phyloP scores from a whole-genome alignment of 1,140 invertebrate species.

The Anoplolepis gracilipes region DNA sequence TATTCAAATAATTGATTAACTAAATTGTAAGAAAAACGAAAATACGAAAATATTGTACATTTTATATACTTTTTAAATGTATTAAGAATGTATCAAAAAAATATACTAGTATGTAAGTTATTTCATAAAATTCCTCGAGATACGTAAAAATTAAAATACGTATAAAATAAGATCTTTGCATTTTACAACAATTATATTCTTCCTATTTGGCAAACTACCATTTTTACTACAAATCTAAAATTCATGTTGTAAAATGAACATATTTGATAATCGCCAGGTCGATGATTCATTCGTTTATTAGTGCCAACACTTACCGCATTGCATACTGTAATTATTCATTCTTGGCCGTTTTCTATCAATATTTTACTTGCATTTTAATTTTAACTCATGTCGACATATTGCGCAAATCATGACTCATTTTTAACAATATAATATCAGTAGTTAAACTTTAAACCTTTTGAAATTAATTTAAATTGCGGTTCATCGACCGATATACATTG shows the following conservation, averaged over 20 bases:
- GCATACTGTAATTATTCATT: slow-evolving; percentile 11
- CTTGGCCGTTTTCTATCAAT: slow-evolving; percentile 25
- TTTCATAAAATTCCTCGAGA: not conserved
- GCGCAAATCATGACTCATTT: slow-evolving; percentile 26
- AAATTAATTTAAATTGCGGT: not conserved
- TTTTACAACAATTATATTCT: not conserved
- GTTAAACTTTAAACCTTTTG: not conserved
- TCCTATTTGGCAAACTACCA: not conserved
- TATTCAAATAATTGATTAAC: slow-evolving; percentile 8
- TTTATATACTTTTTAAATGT: not conserved
- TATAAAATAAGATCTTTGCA: not conserved
- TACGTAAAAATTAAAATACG: not conserved
- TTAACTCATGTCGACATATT: slow-evolving; percentile 12
- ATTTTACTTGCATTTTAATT: slow-evolving; percentile 29
- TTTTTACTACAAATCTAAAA: not conserved
- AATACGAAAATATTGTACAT: no score
- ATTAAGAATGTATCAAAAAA: not conserved
- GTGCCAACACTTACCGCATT: slow-evolving; percentile 37
- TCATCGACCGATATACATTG: not conserved
- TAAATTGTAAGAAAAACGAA: not conserved
- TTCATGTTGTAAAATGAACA: not conserved
- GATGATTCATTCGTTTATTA: slow-evolving; percentile 34
- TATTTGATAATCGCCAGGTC: slow-evolving; percentile 10
- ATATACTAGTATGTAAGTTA: not conserved
- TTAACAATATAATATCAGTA: not conserved